Conservation (phyloP, 1,140 invertebrate genomes). For the Asbolus verrucosus region DNA sequence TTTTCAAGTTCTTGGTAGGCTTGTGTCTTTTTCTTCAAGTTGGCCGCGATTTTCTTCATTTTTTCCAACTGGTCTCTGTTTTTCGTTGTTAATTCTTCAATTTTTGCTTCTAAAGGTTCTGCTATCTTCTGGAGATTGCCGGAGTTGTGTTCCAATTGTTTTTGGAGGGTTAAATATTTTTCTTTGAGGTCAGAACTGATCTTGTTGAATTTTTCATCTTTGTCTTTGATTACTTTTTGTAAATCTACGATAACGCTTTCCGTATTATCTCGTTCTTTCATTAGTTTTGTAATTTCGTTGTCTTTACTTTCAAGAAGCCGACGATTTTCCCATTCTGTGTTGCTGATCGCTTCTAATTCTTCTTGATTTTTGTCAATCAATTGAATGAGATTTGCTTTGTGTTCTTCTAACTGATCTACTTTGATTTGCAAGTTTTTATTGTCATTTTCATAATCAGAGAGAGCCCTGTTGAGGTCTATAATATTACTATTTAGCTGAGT, state of each 20-base stretch:
- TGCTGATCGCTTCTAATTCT: constrained; percentile 37
- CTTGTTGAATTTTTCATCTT: constrained; percentile 70
- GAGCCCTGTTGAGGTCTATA: constrained; percentile 54
- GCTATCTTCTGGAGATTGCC: constrained; percentile 59
- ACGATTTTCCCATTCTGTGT: constrained; percentile 50
- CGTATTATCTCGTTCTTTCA: constrained; percentile 58
- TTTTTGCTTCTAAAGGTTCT: constrained; percentile 64
- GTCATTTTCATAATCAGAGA: constrained; percentile 56
- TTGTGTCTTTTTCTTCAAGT: constrained; percentile 77
- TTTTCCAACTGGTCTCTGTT: constrained; percentile 75
- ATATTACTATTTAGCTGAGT: constrained; percentile 55
- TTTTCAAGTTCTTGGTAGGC: constrained; percentile 75
- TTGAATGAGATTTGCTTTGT: constrained; percentile 15
- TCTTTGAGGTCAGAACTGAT: constrained; percentile 65
- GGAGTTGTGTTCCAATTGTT: constrained; percentile 59
- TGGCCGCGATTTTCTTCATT: constrained; percentile 81
- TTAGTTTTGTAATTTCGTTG: constrained; percentile 55
- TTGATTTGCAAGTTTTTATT: constrained; percentile 49
- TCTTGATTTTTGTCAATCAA: constrained; percentile 46
- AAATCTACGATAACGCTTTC: constrained; percentile 63
- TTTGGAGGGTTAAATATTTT: constrained; percentile 64
- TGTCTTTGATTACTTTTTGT: constrained; percentile 66
- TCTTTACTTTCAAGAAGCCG: constrained; percentile 50
- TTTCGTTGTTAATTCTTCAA: constrained; percentile 65
- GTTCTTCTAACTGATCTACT: constrained; percentile 45